Percentiles rank a stretch among this genome's conserved stretches.
Conservation (phyloP, 2,797 vertebrate species). For the Melanotaenia nigrans region DNA sequence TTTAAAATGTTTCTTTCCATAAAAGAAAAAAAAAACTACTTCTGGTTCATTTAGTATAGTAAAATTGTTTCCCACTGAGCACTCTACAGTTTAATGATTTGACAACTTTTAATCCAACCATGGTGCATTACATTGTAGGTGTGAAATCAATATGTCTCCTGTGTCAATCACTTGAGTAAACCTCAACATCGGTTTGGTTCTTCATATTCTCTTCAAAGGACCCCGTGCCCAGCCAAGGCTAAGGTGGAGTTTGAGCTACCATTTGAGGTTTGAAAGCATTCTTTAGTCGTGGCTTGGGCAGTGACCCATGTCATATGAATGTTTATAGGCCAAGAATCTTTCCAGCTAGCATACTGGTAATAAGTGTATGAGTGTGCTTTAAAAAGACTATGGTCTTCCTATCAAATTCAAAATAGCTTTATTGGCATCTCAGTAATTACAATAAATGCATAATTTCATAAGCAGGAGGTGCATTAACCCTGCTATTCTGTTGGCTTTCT, state of each 20-base stretch:
- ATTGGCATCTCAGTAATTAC: background rate
- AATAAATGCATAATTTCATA: background rate
- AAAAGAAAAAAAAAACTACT: background rate
- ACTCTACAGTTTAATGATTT: background rate
- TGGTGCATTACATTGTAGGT: background rate
- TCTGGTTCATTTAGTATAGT: background rate
- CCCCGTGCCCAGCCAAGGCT: background rate
- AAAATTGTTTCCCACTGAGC: background rate
- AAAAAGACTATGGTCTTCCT: constrained; percentile 1
- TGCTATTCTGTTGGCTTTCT: background rate
- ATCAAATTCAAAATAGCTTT: background rate
- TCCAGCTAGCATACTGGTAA: background rate
- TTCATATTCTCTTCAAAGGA: background rate
- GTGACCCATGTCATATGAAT: constrained; percentile 36
- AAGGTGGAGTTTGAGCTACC: constrained; percentile 5
- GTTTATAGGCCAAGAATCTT: background rate
- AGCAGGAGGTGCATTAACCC: background rate
- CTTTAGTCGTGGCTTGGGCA: constrained; percentile 19
- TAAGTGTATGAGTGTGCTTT: background rate
- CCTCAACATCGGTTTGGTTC: background rate
- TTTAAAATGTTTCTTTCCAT: background rate
- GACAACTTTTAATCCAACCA: background rate
- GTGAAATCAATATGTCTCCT: background rate
- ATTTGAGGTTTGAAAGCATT: background rate
- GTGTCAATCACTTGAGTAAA: too few relatives aligned